These are phyloP conservation scores for Phalacrocorax pelagicus DNA, from an alignment of 2,113 vertebrate genomes.

Conservation along the genomic window DNA sequence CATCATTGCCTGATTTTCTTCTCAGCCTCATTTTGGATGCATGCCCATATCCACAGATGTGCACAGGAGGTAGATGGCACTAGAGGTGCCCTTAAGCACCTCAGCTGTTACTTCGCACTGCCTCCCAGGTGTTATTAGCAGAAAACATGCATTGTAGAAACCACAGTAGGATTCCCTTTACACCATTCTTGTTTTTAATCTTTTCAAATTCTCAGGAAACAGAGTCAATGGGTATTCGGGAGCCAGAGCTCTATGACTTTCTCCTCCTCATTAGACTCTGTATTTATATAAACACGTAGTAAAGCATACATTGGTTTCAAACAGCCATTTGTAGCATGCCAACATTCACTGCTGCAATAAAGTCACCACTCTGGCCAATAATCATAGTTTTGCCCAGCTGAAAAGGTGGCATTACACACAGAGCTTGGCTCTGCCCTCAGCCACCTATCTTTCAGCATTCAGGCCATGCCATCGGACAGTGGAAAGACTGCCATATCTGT, in stretches of 20 bases:
- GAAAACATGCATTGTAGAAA: slow-evolving; percentile 49
- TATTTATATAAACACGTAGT: not conserved
- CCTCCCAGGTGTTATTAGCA: slow-evolving; percentile 63
- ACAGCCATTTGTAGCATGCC: not conserved
- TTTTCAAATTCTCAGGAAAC: slow-evolving; percentile 29
- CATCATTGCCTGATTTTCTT: slow-evolving; percentile 61
- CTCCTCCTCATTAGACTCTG: not conserved
- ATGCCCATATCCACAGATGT: slow-evolving; percentile 73
- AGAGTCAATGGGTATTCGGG: not conserved
- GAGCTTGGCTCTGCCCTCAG: not conserved
- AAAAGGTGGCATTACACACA: not conserved
- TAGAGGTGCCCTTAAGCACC: slow-evolving; percentile 67
- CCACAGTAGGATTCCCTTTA: slow-evolving; percentile 47
- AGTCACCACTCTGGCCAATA: not conserved
- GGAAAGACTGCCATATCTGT: not conserved
- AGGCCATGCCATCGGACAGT: not conserved
- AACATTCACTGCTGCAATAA: not conserved
- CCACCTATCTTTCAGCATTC: not conserved
- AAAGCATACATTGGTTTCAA: not conserved
- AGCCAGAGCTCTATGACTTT: not conserved
- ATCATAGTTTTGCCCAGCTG: not conserved
- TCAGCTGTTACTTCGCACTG: slow-evolving; percentile 66
- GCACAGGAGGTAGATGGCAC: slow-evolving; percentile 78
- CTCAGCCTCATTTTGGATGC: slow-evolving; percentile 70
- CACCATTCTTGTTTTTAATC: slow-evolving; percentile 33